These are phyloP conservation scores for Lordiphosa clarofinis DNA, from an alignment of 1,140 invertebrate genomes.

Conservation along the genomic window DNA sequence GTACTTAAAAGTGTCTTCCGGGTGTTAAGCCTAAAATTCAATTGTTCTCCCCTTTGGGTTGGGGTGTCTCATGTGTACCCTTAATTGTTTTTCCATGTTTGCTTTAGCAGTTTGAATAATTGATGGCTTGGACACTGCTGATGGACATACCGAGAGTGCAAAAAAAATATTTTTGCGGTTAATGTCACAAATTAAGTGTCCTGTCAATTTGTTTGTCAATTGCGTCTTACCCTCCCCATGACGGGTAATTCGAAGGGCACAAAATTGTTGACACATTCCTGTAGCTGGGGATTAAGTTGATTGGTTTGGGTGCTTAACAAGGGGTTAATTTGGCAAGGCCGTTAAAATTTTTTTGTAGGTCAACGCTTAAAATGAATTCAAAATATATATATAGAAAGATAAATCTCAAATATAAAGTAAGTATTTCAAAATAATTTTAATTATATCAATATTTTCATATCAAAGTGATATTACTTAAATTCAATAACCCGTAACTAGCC, in stretches of 20 bases:
- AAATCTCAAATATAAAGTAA: no score
- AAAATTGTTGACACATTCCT: constrained; percentile 7
- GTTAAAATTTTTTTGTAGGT: no score
- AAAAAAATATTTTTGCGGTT: constrained; percentile 13
- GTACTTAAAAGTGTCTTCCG: constrained; percentile 19
- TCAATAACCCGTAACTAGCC: no score
- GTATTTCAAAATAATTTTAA: no score
- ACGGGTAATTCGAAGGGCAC: background rate
- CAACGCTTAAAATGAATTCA: no score
- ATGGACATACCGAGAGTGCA: constrained; percentile 15
- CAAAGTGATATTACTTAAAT: no score
- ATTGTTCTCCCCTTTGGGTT: constrained; percentile 19
- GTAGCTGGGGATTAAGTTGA: no score
- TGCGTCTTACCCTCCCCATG: constrained; percentile 3
- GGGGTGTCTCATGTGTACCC: background rate
- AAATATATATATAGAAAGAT: no score
- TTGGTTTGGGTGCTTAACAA: no score
- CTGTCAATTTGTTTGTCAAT: constrained; percentile 72
- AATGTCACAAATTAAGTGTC: constrained; percentile 62
- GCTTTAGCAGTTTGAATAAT: constrained; percentile 42
- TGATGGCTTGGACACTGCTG: constrained; percentile 12
- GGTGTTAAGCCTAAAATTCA: constrained; percentile 28
- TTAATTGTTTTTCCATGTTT: constrained; percentile 54
- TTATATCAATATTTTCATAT: no score
- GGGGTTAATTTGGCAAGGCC: constrained; percentile 2